Evolutionary conservation across 1,140 invertebrate genomes (phyloP), one percentile per base, ranked within the genome.

Genomic region (Lordiphosa collinella): DNA sequence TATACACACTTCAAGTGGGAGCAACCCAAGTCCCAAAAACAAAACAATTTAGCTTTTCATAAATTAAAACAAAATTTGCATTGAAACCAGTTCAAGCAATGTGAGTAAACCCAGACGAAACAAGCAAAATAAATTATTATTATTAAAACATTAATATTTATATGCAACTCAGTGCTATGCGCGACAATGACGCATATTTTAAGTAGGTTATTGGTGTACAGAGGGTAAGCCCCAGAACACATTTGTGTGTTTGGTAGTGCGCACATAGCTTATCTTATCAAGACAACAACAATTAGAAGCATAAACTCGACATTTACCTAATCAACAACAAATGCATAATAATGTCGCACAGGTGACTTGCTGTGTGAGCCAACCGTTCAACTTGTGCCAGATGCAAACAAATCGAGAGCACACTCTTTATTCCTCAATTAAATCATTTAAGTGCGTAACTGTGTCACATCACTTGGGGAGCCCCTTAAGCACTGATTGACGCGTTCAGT

Each of bases 51-150:
- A n/a, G n/a, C n/a, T n/a, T n/a, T n/a, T n/a, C n/a, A n/a, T n/a
- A n/a, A 22, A 13, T 29, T 10, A 4, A 11, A 9, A 12, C 6
- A 9, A 25, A 31, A 60, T 67, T 67, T 56, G 50, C 57, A 50
- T 58, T 59, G 41, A 57, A 78, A 68, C 73, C 78, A 78, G 73
- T 78, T 78, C 52, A 67, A 44, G 56, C 46, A 53, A 40, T 50
- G 32, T 52, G 49, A 38, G 25, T 41, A 69, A 43, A 61, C 37
- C 52, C 67, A 56, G 22, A 29, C 53, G 40, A 46, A 16, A 16
- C 14, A 16, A 16, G 18, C 18, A 22, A 62, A 46, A 58, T 49
- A 62, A 78, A 67, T 67, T 80, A 66, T 79, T 29, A 29, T 29
- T 29, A 8, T 8, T 73, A 65, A 74, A 67, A 22, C 1, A 22